These are phyloP conservation scores for Muntiacus reevesi DNA, from an alignment of 2,113 vertebrate genomes.

Conservation along the genomic window DNA sequence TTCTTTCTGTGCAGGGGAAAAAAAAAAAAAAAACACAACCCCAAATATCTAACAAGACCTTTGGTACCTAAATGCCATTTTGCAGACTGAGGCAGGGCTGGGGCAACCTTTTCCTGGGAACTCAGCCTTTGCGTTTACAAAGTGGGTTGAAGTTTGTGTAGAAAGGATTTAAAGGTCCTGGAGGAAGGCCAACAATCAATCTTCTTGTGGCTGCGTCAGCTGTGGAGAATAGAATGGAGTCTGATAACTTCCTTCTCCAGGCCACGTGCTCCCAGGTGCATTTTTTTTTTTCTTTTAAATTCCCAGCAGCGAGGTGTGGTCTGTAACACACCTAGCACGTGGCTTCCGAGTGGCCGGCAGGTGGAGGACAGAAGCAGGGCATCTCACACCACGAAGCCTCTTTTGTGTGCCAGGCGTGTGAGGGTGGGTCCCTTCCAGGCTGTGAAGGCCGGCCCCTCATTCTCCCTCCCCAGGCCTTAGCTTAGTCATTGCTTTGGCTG, in stretches of 20 bases:
- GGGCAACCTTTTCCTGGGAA: neutral
- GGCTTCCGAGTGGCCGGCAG: neutral
- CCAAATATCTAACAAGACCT: neutral
- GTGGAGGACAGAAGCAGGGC: accelerated
- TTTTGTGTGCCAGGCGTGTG: accelerated
- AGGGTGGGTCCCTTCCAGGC: neutral
- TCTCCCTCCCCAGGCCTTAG: neutral
- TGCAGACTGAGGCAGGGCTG: accelerated
- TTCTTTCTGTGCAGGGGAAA: neutral
- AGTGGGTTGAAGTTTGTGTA: neutral
- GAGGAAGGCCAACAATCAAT: neutral
- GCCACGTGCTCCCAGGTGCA: neutral
- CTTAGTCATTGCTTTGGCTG: conserved; percentile 5
- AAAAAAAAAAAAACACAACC: neutral
- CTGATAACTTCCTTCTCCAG: neutral
- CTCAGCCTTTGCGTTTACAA: accelerated
- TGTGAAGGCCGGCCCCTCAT: accelerated
- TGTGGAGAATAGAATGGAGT: neutral
- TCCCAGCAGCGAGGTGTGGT: accelerated
- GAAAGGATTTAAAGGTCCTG: neutral
- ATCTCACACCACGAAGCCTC: accelerated
- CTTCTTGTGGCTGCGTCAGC: neutral
- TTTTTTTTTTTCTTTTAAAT: neutral
- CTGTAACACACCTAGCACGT: accelerated
- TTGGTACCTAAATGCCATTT: accelerated